Conservation (phyloP, 2,888 invertebrate genomes). For the Notocelia uddmanniana region DNA sequence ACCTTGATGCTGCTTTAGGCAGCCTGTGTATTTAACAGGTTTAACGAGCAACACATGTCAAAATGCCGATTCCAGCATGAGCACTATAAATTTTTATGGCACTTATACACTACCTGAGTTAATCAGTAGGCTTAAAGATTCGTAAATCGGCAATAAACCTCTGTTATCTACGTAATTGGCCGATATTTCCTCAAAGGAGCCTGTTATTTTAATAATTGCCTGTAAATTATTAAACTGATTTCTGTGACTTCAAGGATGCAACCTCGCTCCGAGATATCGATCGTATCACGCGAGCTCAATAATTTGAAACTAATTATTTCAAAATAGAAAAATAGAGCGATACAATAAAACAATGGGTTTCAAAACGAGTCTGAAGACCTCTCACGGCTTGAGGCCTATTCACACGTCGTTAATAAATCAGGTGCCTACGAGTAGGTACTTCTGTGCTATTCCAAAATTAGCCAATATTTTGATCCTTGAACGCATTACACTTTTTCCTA, state of each 20-base stretch:
- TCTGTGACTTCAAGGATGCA: background rate
- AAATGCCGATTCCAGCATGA: no score
- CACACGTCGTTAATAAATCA: conserved; percentile 32
- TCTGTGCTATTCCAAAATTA: background rate
- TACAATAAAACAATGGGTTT: conserved; percentile 54
- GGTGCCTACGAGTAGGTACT: no score
- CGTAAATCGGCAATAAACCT: no score
- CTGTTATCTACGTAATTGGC: no score
- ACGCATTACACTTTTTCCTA: background rate
- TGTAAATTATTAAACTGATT: background rate
- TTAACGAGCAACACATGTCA: no score
- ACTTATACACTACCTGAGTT: no score
- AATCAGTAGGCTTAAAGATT: no score
- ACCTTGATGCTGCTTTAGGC: no score
- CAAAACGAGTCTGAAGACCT: conserved; percentile 46
- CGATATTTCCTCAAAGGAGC: background rate
- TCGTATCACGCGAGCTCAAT: conserved; percentile 41
- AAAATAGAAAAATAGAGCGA: conserved; percentile 37
- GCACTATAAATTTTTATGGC: no score
- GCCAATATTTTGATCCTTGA: background rate
- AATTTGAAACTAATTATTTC: conserved; percentile 40
- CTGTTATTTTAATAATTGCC: background rate
- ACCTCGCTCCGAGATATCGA: conserved; percentile 26
- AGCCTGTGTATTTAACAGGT: no score
- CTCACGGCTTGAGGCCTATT: conserved; percentile 25